Evolutionary conservation across 2,797 vertebrate species (phyloP).

Genomic region (Macropus fuliginosus): DNA sequence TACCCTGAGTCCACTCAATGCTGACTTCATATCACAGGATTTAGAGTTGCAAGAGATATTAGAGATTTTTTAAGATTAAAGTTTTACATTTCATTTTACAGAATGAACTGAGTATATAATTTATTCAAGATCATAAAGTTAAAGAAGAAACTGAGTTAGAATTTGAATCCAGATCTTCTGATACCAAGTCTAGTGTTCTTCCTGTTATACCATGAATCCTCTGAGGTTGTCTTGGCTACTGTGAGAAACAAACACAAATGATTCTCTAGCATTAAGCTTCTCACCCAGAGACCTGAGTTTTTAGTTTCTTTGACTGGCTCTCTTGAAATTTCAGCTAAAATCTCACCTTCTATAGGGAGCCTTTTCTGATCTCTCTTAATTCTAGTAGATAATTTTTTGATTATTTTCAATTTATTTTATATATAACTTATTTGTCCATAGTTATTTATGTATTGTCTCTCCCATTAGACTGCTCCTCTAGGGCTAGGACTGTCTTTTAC

Average conservation of each 20-base stretch:
- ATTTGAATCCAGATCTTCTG: not conserved
- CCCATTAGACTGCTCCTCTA: not conserved
- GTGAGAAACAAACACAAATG: fast-evolving
- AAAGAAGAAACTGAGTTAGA: not conserved
- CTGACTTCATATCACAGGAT: not conserved
- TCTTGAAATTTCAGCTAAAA: not conserved
- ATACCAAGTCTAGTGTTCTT: not conserved
- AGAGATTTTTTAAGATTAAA: not conserved
- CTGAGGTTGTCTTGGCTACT: not conserved
- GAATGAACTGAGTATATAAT: not conserved
- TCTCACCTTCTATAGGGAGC: not conserved
- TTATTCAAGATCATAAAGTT: not conserved
- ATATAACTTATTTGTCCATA: not conserved
- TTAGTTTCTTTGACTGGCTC: not conserved
- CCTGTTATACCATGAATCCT: not conserved
- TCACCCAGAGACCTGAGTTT: not conserved
- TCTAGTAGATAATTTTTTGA: not conserved
- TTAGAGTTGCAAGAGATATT: not conserved
- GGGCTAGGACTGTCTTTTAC: not conserved
- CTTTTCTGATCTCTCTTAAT: not conserved
- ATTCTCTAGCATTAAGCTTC: not conserved
- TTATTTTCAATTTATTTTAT: not conserved
- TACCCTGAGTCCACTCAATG: not conserved
- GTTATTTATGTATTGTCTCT: not conserved
- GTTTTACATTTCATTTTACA: not conserved